Evolutionary conservation across 2,113 vertebrate species (phyloP).

Genomic region (Pseudois nayaur): DNA sequence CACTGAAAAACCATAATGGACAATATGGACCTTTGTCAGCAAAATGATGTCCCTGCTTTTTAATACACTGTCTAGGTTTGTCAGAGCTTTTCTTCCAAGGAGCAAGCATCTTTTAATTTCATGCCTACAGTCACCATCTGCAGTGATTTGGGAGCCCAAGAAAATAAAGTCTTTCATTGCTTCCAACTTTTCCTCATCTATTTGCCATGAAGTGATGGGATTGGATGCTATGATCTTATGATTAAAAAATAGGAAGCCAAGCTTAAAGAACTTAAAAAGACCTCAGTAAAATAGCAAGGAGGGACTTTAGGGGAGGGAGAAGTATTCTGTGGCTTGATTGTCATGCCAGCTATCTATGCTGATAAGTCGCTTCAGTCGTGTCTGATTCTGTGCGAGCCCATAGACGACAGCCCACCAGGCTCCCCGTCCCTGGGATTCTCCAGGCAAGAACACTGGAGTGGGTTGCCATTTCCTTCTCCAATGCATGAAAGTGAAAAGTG

Average conservation of each 20-base stretch:
- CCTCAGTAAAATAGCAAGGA: not conserved
- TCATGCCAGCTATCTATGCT: no score
- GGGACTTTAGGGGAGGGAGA: not conserved
- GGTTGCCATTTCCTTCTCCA: no score
- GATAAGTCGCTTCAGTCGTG: no score
- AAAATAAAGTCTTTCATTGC: not conserved
- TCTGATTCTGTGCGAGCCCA: accelerated
- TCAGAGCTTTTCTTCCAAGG: not conserved
- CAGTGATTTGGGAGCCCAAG: not conserved
- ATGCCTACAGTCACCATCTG: not conserved
- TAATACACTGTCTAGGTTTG: not conserved
- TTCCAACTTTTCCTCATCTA: not conserved
- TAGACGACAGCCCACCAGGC: no score
- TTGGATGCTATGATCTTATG: not conserved
- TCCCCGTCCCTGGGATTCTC: no score
- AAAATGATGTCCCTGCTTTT: not conserved
- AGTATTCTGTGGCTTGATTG: not conserved
- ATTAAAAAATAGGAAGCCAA: not conserved
- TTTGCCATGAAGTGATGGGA: not conserved
- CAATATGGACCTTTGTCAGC: not conserved
- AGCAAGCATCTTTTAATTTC: not conserved
- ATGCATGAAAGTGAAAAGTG: no score
- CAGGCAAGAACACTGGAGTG: no score
- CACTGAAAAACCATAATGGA: not conserved
- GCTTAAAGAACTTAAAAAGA: not conserved